Base-by-base conservation (phyloP, 2,888 invertebrate species). In the Petrolisthes cinctipes region DNA sequence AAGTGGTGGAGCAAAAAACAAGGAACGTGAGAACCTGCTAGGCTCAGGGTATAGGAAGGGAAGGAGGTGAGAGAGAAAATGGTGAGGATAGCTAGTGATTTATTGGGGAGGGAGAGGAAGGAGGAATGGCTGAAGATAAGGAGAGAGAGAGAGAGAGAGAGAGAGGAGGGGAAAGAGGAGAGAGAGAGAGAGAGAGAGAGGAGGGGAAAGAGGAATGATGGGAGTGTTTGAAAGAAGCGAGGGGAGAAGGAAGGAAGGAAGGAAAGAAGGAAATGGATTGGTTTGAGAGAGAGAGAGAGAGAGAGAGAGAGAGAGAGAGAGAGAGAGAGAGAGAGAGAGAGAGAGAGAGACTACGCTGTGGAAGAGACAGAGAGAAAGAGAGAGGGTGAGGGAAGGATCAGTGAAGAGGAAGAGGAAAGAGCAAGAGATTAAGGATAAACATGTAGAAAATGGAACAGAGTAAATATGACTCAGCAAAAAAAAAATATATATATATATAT, bases 261-360 rank as follows among this genome's bases (percentile, higher is more conserved):
- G 53, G 53, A 78, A 78, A 3, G 78, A 37, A 17, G 9, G 53
- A 66, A 66, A 17, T 17, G 66, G 17, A 37, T 37, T 37, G 0
- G 37, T 37, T 37, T 37, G 37, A 66, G 66, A 20, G 73, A 73
- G 73, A 73, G 73, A 73, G 73, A 73, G 73, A 73, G 73, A 73
- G 73, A 73, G 73, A 73, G 73, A 73, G 73, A 73, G 73, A 73
- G 73, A 73, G 73, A 73, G 73, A 73, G 73, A 73, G 73, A 73
- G 73, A 73, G 73, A 73, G 73, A 73, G 11, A 73, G 73, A 73
- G 11, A 73, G 73, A 73, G 11, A 73, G 73, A 73, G 11, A 73
- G 73, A 73, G 11, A 73, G 73, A 73, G 11, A 73, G 73, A 73
- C n/a, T 9, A 14, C 7, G 61, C 7, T 7, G 14, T 7, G 14